Base-by-base conservation (phyloP, 2,113 vertebrate species). In the Chaenocephalus aceratus region DNA sequence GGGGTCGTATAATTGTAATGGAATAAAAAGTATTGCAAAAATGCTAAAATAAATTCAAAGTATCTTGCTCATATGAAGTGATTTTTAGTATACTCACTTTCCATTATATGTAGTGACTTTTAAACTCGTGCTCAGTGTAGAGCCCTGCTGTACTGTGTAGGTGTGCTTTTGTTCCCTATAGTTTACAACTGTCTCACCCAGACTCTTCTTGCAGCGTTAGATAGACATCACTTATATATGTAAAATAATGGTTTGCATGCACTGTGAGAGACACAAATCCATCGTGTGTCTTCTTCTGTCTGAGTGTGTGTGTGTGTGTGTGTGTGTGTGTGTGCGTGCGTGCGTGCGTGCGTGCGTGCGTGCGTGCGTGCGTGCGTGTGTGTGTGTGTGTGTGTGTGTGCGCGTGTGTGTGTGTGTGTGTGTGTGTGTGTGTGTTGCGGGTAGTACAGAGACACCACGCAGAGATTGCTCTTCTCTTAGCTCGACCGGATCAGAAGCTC, bases 401-500 rank as follows among this genome's bases (percentile, higher is more conserved):
- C 14, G 44, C 64, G 64, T 68, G 44, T 69, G 62, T 66, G 68
- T n/a, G 34, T 61, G 9, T 77, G 36, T 60, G 26, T 46, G n/a
- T 49, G 41, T 77, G 26, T 78, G 65, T 74, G 59, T 59, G 15
- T 65, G 72, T 49, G 36, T 34, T 59, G 69, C 72, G 60, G 73
- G 76, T 86, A 64, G 45, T 61, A 80, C 73, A 76, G 79, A 53
- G 72, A 81, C 77, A 85, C 71, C 79, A 62, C 75, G 66, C 23
- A 83, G 72, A 83, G 62, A 80, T 46, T 77, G 77, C 77, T 88
- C 72, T 69, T 74, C 78, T 88, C 72, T 15, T 74, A 85, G 85
- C 82, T 80, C 68, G 49, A 75, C 83, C 86, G 89, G 89, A 88
- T 89, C 84, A 86, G 69, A 84, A 64, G 69, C 68, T 87, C 86